Conservation (phyloP, 30 jellyfish, hydroid and myxozoan genomes). For the Haliclystus octoradiatus region DNA sequence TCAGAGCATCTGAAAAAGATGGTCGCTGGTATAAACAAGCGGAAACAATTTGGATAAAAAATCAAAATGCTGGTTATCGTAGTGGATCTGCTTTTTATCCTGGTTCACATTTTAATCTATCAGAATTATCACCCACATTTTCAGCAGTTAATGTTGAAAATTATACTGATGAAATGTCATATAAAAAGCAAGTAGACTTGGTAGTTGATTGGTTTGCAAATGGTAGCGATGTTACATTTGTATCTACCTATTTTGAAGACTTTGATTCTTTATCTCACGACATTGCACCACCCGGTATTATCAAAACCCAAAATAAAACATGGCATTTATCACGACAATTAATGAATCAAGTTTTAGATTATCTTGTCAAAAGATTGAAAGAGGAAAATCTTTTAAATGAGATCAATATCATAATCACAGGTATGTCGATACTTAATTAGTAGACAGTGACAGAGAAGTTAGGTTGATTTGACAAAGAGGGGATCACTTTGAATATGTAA, state of each 20-base stretch:
- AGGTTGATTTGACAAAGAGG: no score
- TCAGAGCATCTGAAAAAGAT: slow-evolving; percentile 23
- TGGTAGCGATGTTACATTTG: slow-evolving; percentile 40
- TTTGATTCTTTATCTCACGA: slow-evolving; percentile 46
- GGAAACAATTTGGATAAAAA: slow-evolving; percentile 79
- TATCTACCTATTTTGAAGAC: slow-evolving; percentile 41
- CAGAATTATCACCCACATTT: no score
- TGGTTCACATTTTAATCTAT: slow-evolving; percentile 53
- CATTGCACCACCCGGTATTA: no score
- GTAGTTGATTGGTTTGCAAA: slow-evolving; percentile 50
- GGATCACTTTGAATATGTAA: no score
- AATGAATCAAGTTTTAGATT: slow-evolving; percentile 36
- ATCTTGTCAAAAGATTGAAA: slow-evolving; percentile 17
- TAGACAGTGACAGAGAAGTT: no score
- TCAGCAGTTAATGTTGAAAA: no score
- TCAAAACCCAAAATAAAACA: no score
- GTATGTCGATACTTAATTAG: slow-evolving; percentile 30
- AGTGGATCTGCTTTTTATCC: slow-evolving; percentile 91
- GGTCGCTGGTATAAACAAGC: slow-evolving; percentile 79
- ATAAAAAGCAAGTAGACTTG: slow-evolving; percentile 28
- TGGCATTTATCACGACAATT: no score
- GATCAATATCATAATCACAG: slow-evolving; percentile 45
- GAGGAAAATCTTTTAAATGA: no score
- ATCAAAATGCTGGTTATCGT: slow-evolving; percentile 61
- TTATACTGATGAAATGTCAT: slow-evolving; percentile 3